Evolutionary conservation across 2,797 vertebrate species (phyloP).

Genomic region (Babyrousa celebensis): DNA sequence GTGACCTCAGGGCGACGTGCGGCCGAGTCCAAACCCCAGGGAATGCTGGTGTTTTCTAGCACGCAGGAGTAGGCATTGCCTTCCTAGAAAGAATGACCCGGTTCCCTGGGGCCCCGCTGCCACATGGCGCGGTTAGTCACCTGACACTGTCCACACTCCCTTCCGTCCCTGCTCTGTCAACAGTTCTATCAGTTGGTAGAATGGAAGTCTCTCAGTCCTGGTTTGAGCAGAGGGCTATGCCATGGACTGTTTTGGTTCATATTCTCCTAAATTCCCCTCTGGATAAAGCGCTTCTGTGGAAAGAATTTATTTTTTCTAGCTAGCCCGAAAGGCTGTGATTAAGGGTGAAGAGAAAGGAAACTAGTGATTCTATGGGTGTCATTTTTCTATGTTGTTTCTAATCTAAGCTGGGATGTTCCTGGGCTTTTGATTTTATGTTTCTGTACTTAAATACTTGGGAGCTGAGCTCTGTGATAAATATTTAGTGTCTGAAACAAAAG

Average conservation of each 20-base stretch:
- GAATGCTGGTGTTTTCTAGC: neutral
- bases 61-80: neutral
- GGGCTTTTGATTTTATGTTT: neutral
- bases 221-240: neutral
- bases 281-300: slow-evolving; percentile 39
- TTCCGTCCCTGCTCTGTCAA: rapidly evolving
- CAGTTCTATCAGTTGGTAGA: neutral
- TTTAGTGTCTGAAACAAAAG: slow-evolving; percentile 37
- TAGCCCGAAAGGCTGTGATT: neutral
- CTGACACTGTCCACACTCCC: rapidly evolving
- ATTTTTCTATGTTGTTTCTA: slow-evolving; percentile 42
- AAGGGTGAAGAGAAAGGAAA: slow-evolving; percentile 1
- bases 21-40: neutral
- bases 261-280: slow-evolving; percentile 33
- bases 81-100: neutral
- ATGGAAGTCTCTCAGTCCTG: neutral
- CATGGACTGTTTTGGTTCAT: neutral
- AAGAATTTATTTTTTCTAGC: neutral
- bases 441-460: neutral
- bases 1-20: neutral
- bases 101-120: rapidly evolving
- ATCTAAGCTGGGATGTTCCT: slow-evolving; percentile 9
- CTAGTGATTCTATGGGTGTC: neutral
- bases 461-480: slow-evolving; percentile 56
- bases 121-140: too few species aligned